Conservation (phyloP, 2,888 invertebrate species). For the Anthrax anthrax region DNA sequence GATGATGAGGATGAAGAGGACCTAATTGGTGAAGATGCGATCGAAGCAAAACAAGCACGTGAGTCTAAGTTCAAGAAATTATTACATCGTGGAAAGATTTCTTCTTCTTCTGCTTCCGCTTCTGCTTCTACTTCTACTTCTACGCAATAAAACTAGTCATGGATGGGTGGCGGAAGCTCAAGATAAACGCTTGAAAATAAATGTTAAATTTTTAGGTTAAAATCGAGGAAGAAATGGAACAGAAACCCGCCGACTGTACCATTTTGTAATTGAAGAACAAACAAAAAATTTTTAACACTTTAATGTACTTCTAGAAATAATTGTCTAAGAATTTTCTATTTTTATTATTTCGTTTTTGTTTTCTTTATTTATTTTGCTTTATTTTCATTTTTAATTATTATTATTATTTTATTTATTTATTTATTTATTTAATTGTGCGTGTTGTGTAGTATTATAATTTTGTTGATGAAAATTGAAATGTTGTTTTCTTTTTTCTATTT, state of each 20-base stretch:
- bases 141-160: slow-evolving; percentile 3
- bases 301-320: too few species aligned
- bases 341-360: too few species aligned
- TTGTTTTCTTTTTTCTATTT: background rate
- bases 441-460: background rate
- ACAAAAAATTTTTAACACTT: too few species aligned
- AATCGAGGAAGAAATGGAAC: too few species aligned
- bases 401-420: slow-evolving; percentile 3
- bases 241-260: too few species aligned
- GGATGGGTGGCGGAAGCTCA: background rate
- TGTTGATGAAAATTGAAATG: background rate
- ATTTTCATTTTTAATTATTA: background rate
- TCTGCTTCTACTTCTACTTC: background rate
- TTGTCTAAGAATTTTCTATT: too few species aligned
- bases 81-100: background rate
- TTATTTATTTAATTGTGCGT: slow-evolving; percentile 7
- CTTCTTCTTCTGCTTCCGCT: background rate
- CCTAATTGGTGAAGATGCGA: slow-evolving; percentile 45
- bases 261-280: too few species aligned
- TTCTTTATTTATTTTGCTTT: too few species aligned
- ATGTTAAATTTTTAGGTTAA: too few species aligned
- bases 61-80: slow-evolving; percentile 60
- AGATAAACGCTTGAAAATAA: background rate
- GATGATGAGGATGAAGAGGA: slow-evolving; percentile 51
- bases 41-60: slow-evolving; percentile 64